These are phyloP conservation scores for Wasmannia auropunctata DNA, from an alignment of 1,140 invertebrate species.

Conservation along the genomic window DNA sequence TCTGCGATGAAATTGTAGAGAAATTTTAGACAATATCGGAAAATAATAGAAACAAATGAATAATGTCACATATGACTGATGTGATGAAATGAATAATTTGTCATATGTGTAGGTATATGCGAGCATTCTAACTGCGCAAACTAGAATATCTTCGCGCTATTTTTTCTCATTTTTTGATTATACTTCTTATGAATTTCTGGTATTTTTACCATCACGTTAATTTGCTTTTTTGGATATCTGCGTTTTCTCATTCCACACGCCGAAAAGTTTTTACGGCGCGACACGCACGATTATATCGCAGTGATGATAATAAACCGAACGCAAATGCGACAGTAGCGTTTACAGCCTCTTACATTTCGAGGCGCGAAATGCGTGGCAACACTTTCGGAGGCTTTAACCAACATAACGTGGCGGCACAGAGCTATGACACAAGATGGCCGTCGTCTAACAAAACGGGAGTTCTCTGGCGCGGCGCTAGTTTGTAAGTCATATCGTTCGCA, in stretches of 20 bases:
- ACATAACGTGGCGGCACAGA: neutral
- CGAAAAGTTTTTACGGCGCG: neutral
- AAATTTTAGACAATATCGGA: neutral
- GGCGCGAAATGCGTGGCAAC: neutral
- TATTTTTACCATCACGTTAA: neutral
- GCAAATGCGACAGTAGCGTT: neutral
- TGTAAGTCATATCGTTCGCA: conserved; percentile 42
- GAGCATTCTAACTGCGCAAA: neutral
- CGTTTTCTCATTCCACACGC: neutral
- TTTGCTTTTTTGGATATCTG: neutral
- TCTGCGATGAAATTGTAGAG: neutral
- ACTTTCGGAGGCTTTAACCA: neutral
- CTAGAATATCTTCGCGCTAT: neutral
- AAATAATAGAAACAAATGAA: neutral
- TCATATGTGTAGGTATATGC: too few species aligned
- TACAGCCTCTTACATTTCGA: neutral
- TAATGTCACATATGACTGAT: neutral
- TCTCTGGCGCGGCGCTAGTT: conserved; percentile 34
- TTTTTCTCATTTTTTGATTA: neutral
- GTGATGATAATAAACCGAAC: neutral
- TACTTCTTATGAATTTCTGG: neutral
- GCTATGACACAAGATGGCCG: conserved; percentile 15
- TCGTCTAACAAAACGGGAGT: conserved; percentile 24
- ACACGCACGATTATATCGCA: neutral
- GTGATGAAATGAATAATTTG: too few species aligned